phyloP scores from a whole-genome alignment of 2,113 vertebrate species.

The Mobula birostris region DNA sequence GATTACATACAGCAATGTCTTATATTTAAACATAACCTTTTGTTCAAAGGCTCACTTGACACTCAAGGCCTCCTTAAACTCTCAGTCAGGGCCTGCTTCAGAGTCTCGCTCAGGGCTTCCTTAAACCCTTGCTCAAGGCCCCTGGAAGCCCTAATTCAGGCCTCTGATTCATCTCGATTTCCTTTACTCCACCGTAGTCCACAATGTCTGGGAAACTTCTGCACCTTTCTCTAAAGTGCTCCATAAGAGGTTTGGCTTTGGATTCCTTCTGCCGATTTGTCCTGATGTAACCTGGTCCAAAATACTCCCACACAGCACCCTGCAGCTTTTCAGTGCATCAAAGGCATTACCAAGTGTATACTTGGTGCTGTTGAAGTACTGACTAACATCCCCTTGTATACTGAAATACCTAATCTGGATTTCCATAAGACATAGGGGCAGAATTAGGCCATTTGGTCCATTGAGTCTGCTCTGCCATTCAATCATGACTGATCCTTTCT shows the following conservation, averaged over 20 bases:
- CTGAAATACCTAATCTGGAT: not conserved
- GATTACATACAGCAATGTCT: not conserved
- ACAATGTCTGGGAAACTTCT: not conserved
- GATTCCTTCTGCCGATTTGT: not conserved
- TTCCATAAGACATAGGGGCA: not conserved
- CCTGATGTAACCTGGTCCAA: not conserved
- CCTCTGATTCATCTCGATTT: not conserved
- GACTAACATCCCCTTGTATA: not conserved
- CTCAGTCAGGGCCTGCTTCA: too few relatives aligned
- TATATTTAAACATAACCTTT: not conserved
- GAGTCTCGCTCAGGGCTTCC: too few relatives aligned
- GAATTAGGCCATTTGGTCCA: too few relatives aligned
- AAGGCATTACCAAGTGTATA: not conserved
- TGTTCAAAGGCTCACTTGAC: not conserved
- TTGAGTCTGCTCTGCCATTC: too few relatives aligned
- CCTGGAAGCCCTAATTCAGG: not conserved
- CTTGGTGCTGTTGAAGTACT: not conserved
- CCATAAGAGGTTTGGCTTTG: not conserved
- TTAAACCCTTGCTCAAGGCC: too few relatives aligned
- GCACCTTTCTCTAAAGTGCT: not conserved
- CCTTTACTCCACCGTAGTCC: not conserved
- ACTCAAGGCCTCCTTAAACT: too few relatives aligned
- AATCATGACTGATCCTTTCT: too few relatives aligned
- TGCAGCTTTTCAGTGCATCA: not conserved
- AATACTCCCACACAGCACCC: not conserved